A percentile compares a stretch with the other conserved stretches of the same genome.
These are phyloP conservation scores for Guaruba guarouba DNA, from an alignment of 2,113 vertebrate genomes.

Conservation along the genomic window DNA sequence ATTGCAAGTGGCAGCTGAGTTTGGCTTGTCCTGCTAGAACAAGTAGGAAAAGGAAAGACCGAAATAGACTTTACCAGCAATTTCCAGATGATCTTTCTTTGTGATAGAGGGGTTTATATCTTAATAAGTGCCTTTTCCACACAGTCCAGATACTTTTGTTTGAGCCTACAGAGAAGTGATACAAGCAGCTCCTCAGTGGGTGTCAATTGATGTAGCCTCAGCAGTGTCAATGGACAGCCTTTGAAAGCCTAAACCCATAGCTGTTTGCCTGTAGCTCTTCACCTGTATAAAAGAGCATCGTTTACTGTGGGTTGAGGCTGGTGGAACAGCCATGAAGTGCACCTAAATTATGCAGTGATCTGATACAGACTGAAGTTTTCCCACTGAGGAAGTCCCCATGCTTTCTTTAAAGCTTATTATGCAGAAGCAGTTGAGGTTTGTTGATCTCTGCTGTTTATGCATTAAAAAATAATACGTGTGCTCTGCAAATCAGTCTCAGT, in stretches of 20 bases:
- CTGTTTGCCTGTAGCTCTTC: neutral
- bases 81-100: conserved; percentile 22
- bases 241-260: neutral
- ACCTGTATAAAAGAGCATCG: neutral
- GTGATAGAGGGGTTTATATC: neutral
- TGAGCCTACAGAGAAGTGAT: neutral
- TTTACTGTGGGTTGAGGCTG: neutral
- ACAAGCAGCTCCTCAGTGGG: neutral
- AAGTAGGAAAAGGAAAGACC: conserved; percentile 16
- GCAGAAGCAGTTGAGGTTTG: neutral
- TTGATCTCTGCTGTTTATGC: neutral
- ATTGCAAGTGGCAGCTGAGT: conserved; percentile 17
- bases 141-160: neutral
- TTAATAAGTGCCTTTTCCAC: neutral
- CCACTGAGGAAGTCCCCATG: neutral
- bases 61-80: conserved; percentile 2
- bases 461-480: neutral
- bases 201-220: neutral
- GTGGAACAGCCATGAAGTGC: neutral
- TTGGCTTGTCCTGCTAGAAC: conserved; percentile 26
- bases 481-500: neutral
- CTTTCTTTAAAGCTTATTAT: neutral
- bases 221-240: neutral
- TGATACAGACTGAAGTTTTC: neutral
- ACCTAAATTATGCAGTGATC: neutral